Conservation (phyloP, 1,140 invertebrate species). For the Ptiloglossa arizonensis region DNA sequence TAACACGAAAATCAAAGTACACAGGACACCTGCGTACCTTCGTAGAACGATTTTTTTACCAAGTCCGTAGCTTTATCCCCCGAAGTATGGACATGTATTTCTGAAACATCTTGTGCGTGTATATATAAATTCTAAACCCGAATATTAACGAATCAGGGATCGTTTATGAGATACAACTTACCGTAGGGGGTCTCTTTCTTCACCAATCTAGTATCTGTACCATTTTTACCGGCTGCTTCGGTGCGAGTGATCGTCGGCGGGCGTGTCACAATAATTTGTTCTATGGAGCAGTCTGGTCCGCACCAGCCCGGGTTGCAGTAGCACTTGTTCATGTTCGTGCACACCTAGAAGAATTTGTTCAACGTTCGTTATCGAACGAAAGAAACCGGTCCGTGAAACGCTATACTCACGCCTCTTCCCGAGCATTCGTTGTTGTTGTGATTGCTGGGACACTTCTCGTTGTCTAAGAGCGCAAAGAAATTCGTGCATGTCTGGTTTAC, state of each 20-base stretch:
- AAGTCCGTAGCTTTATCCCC: too few relatives aligned
- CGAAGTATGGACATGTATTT: too few relatives aligned
- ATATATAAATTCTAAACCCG: too few relatives aligned
- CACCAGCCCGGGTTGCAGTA: conserved; percentile 94
- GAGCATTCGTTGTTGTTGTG: conserved; percentile 95
- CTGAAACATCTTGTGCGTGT: too few relatives aligned
- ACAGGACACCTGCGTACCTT: too few relatives aligned
- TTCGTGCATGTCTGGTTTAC: conserved; percentile 95
- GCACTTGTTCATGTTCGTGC: conserved; percentile 96
- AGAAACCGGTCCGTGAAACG: background rate
- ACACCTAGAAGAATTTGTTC: conserved; percentile 86
- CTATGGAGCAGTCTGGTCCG: conserved; percentile 93
- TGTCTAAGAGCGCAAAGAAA: conserved; percentile 90
- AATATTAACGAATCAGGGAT: too few relatives aligned
- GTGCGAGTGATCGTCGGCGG: conserved; percentile 80
- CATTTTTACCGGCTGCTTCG: conserved; percentile 78
- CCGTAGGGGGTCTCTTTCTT: conserved; percentile 94
- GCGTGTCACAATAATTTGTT: conserved; percentile 85
- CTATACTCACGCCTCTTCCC: conserved; percentile 92
- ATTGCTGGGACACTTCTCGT: conserved; percentile 93
- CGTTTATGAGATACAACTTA: conserved; percentile 80
- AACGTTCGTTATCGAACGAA: too few relatives aligned
- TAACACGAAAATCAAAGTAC: too few relatives aligned
- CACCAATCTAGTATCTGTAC: conserved; percentile 87
- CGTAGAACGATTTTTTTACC: too few relatives aligned